Evolutionary conservation across 2,888 invertebrate genomes (phyloP), one percentile per base, ranked within the genome.

Genomic region (Griposia aprilina): DNA sequence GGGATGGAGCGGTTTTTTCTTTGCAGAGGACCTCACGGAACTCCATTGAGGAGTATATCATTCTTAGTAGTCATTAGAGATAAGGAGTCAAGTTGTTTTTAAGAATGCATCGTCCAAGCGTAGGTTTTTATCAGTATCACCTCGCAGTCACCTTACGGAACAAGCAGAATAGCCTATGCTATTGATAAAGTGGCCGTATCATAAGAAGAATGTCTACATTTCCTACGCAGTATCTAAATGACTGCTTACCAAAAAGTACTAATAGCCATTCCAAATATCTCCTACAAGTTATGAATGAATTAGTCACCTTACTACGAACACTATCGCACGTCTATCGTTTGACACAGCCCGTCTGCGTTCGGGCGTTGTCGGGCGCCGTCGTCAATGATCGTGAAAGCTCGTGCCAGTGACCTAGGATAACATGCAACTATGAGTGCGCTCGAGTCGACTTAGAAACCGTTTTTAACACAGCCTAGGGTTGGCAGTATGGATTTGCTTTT

Each of bases 341-440:
- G 86, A 86, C 81, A 81, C 73, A 74, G 85, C 63, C 48, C 82
- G 86, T 80, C 81, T 85, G 82, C 83, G 87, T 81, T 93, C 93
- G 93, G 92, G 76, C 83, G 84, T 83, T 85, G 84, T 93, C 93
- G 94, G 90, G 72, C n/a, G 67, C 77, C 77, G 69, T 92, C 93
- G 93, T 90, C 84, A 79, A 87, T 78, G 88, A 81, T 91, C 94
- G 93, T 88, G 83, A 85, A 84, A 90, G 92, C 88, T 90, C 87
- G 88, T 88, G 89, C 88, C 92, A 95, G 91, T 95, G 95, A 95
- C 95, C 95, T 94, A 94, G 91, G 93, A 84, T 90, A 93, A 93
- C 91, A 88, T 88, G 85, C 86, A 86, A 88, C 88, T 88, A 88
- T 86, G 88, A 84, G 81, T 88, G 89, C 86, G 89, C 84, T 67